phyloP scores from a whole-genome alignment of 2,797 vertebrate species.

The Hypotaenidia philippensis region DNA sequence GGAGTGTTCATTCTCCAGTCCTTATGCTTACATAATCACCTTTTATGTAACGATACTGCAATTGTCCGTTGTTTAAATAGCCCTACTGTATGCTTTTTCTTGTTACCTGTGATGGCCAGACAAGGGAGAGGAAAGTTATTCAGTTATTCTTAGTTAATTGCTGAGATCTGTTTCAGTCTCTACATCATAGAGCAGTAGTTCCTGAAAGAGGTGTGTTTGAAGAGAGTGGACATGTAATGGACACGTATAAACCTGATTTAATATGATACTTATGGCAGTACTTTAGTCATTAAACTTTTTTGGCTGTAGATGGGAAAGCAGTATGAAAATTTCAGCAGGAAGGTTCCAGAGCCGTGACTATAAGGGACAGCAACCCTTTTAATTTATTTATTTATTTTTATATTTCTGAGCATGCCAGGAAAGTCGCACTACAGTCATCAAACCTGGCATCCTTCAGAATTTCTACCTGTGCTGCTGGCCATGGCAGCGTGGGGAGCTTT shows the following conservation, averaged over 20 bases:
- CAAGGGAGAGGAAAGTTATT: not conserved
- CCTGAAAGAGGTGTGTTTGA: not conserved
- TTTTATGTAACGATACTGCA: not conserved
- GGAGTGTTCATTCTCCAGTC: not conserved
- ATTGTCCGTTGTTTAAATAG: not conserved
- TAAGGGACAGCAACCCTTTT: not conserved
- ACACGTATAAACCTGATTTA: not conserved
- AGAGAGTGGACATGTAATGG: not conserved
- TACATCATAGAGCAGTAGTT: not conserved
- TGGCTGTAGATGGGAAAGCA: not conserved
- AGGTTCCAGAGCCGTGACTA: not conserved
- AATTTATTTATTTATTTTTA: not conserved
- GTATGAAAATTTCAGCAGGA: not conserved
- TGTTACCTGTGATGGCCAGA: not conserved
- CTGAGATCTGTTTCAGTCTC: not conserved
- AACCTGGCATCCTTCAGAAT: not conserved
- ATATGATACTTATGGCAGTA: accelerated
- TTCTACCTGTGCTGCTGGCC: not conserved
- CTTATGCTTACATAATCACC: not conserved
- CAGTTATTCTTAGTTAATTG: not conserved
- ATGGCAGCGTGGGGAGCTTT: not conserved
- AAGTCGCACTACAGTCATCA: not conserved
- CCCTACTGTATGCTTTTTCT: not conserved
- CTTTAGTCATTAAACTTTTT: not conserved
- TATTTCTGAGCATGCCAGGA: not conserved